Conservation (phyloP, 2,797 vertebrate species). For the Tenualosa thibaudeaui region DNA sequence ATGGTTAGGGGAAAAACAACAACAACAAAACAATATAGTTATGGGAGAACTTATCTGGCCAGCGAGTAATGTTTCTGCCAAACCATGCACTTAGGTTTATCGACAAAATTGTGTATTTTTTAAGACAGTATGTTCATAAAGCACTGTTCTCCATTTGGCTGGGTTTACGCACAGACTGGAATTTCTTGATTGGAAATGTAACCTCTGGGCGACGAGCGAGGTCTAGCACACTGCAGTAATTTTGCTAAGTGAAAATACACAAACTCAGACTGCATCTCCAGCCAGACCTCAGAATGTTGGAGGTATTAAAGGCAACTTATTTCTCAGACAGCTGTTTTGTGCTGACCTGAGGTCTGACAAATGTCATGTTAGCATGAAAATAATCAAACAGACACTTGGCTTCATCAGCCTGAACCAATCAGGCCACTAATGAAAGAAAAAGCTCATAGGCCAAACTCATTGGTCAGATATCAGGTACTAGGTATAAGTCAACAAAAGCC, state of each 20-base stretch:
- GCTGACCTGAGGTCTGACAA: background rate
- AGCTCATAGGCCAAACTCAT: background rate
- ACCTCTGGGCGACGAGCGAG: background rate
- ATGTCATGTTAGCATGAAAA: background rate
- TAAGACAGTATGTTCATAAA: background rate
- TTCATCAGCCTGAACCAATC: background rate
- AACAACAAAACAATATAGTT: background rate
- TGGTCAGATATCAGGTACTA: background rate
- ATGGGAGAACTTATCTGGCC: background rate
- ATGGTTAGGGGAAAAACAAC: background rate
- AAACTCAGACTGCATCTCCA: background rate
- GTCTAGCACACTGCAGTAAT: background rate
- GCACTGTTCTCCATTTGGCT: background rate
- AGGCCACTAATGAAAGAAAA: background rate
- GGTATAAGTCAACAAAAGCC: background rate
- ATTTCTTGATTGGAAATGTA: conserved; percentile 3
- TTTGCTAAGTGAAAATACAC: background rate
- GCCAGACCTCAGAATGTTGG: background rate
- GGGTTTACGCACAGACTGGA: background rate
- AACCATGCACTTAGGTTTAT: background rate
- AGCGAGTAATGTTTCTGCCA: background rate
- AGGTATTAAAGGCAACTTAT: background rate
- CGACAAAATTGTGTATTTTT: background rate
- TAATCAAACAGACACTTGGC: background rate
- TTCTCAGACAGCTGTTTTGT: background rate